Evolutionary conservation across 2,113 vertebrate genomes (phyloP), one percentile per base, ranked within the genome.

Genomic region (Eira barbara): DNA sequence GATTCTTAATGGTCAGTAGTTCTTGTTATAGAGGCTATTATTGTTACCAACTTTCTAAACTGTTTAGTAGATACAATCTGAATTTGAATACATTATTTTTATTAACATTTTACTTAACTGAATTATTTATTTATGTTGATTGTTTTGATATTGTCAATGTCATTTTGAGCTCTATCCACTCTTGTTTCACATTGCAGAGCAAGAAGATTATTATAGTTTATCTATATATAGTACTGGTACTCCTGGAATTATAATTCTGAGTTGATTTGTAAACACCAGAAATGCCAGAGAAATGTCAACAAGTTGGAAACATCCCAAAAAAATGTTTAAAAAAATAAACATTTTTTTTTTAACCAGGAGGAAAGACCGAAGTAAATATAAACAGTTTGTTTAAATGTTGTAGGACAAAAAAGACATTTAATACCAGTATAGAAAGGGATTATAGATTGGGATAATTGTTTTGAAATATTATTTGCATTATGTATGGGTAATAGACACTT

Each of bases 351-450:
- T 83, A 81, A 52, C 23, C 18, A 49, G 25, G 39, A 74, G 31
- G 47, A 81, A 92, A 69, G 67, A 83, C n/a, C 82, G 49, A 94
- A 94, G 52, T 71, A 89, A 91, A 94, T 91, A 92, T 84, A 78
- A 90, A 88, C n/a, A 55, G 34, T 84, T 96, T 83, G 65, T 88
- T 92, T 92, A 61, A 89, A 73, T 97, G 45, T 92, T 67, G 7
- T 83, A 83, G 69, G 76, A 82, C n/a, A 87, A 45, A 45, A 81
- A 73, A 12, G 55, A 45, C 34, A 69, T 81, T 89, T 82, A 80
- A 93, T 88, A 83, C 20, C 42, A 93, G 21, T 79, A 79, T 73
- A 73, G 79, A 65, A 85, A 80, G 69, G 3, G 15, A 65, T 34
- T 59, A 57, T 67, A 90, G 20, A 49, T 65, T 59, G 45, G 25